A percentile compares a stretch with the other conserved stretches of the same genome.
Evolutionary conservation across 2,797 vertebrate genomes (phyloP).

Genomic region (Agapornis canus): DNA sequence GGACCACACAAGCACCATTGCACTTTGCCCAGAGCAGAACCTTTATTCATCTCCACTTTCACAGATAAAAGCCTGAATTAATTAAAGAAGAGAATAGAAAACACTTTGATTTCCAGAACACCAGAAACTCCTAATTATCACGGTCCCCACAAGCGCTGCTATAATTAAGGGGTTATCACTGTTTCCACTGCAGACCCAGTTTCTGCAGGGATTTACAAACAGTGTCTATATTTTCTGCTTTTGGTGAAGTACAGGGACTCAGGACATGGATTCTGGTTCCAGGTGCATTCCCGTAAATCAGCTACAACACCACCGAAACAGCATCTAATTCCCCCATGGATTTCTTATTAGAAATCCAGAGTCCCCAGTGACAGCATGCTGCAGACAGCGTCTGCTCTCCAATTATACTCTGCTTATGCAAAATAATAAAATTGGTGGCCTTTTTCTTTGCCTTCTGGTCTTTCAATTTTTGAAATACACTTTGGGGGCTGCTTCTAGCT

Average conservation of each 20-base stretch:
- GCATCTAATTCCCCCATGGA: background rate
- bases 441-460: conserved; percentile 32
- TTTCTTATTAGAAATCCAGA: conserved; percentile 49
- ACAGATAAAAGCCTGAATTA: conserved; percentile 66
- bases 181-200: background rate
- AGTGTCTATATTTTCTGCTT: background rate
- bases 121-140: conserved; percentile 60
- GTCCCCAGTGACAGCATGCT: background rate
- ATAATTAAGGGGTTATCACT: conserved; percentile 26
- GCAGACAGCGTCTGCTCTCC: conserved; percentile 46
- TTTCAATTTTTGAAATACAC: background rate
- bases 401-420: conserved; percentile 51
- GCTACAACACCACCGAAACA: background rate
- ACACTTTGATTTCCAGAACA: conserved; percentile 58
- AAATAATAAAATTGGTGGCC: conserved; percentile 46
- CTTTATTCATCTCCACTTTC: conserved; percentile 26
- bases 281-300: conserved; percentile 42
- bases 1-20: background rate
- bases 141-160: conserved; percentile 14
- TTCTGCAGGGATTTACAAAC: conserved; percentile 30
- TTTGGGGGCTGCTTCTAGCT: background rate
- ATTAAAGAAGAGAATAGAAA: conserved; percentile 65
- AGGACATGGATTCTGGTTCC: background rate
- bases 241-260: background rate
- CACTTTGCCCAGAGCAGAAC: conserved; percentile 32